Evolutionary conservation across 2,113 vertebrate genomes (phyloP).

Genomic region (Elephas maximus): DNA sequence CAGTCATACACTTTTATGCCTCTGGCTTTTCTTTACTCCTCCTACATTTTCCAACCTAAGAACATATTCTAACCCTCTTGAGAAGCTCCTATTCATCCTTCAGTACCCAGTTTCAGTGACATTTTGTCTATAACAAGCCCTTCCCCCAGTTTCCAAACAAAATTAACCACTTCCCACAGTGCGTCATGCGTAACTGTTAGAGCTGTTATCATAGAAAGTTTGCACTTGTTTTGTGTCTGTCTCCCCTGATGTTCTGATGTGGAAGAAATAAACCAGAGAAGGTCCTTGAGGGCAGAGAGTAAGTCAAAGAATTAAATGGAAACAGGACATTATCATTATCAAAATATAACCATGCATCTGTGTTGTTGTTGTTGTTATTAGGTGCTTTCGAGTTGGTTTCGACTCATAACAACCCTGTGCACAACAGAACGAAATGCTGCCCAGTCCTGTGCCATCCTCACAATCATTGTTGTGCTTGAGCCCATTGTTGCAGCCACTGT

Average conservation of each 20-base stretch:
- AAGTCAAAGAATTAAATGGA: not conserved
- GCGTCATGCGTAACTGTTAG: not conserved
- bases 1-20: not conserved
- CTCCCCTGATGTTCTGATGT: not conserved
- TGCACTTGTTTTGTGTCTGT: not conserved
- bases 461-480: no score
- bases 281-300: not conserved
- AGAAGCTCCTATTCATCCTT: not conserved
- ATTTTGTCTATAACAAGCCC: not conserved
- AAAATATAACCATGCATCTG: not conserved
- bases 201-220: not conserved
- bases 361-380: not conserved
- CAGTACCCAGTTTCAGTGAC: not conserved
- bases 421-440: no score
- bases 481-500: no score
- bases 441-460: no score
- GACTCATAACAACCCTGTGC: no score
- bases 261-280: not conserved
- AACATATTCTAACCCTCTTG: not conserved
- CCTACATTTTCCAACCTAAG: not conserved
- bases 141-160: not conserved
- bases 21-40: not conserved
- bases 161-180: not conserved
- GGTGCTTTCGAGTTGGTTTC: no score
- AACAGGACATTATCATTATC: not conserved